Percentiles rank a stretch among this genome's conserved stretches.
phyloP scores from a whole-genome alignment of 2,113 vertebrate genomes.

The Microtus richardsoni region DNA sequence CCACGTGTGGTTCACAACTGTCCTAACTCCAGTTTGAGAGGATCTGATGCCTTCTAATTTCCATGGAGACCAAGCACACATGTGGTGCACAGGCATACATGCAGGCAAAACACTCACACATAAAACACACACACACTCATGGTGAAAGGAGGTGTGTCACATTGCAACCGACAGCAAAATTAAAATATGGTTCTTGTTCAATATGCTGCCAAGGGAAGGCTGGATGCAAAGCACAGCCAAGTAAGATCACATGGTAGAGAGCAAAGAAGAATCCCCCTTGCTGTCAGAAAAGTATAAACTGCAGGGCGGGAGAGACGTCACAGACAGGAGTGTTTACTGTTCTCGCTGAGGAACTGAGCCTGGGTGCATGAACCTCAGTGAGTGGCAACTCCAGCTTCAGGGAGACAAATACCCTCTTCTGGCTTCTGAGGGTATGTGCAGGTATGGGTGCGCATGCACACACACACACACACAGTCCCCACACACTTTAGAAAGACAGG shows the following conservation, averaged over 20 bases:
- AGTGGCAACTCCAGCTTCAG: background rate
- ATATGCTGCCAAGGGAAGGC: background rate
- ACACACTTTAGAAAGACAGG: background rate
- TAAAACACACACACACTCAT: background rate
- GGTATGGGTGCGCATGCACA: too few relatives aligned
- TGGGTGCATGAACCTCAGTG: too few relatives aligned
- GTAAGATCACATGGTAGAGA: background rate
- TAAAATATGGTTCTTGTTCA: background rate
- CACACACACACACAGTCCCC: background rate
- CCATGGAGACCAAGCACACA: background rate
- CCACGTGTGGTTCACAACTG: background rate
- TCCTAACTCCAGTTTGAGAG: too few relatives aligned
- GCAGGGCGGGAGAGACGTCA: background rate
- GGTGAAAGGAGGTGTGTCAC: background rate
- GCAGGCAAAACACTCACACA: background rate
- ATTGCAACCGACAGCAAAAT: background rate
- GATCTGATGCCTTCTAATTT: background rate
- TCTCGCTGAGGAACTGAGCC: background rate
- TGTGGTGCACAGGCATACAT: background rate
- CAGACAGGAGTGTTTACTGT: background rate
- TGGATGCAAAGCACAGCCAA: background rate
- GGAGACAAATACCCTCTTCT: background rate
- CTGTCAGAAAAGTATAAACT: background rate
- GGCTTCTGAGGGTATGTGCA: background rate
- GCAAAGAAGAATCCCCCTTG: background rate